Conservation (phyloP, 2,797 vertebrate species). For the Pseudochirops corinnae region DNA sequence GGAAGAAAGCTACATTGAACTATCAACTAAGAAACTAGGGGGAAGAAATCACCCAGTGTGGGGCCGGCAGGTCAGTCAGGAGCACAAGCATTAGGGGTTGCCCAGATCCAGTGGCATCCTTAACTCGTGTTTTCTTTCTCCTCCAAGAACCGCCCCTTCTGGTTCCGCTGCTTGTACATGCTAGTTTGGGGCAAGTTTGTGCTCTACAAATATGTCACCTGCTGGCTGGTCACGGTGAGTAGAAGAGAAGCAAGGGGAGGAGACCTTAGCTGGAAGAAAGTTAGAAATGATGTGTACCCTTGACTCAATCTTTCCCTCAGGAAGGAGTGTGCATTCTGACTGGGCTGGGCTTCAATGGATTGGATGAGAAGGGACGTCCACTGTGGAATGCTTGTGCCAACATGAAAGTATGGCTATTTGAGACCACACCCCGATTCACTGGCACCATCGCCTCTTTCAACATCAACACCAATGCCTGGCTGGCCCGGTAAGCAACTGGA, state of each 20-base stretch:
- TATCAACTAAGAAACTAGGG: not conserved
- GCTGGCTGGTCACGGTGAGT: slow-evolving; percentile 98
- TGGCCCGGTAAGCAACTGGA: slow-evolving; percentile 90
- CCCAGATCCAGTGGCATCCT: rapidly evolving
- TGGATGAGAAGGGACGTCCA: slow-evolving; percentile 84
- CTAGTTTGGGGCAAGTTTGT: slow-evolving; percentile 95
- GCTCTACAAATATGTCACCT: slow-evolving; percentile 98
- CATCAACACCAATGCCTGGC: slow-evolving; percentile 98
- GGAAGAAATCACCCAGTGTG: not conserved
- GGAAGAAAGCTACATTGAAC: not conserved
- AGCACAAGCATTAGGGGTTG: not conserved
- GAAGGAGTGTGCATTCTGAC: slow-evolving; percentile 96
- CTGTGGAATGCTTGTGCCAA: slow-evolving; percentile 97
- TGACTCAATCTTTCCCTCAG: slow-evolving; percentile 82
- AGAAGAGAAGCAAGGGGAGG: not conserved
- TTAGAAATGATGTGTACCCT: rapidly evolving
- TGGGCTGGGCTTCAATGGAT: slow-evolving; percentile 94
- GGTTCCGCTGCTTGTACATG: slow-evolving; percentile 96
- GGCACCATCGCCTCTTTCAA: slow-evolving; percentile 98
- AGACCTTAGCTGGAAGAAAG: not conserved
- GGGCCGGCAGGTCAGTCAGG: not conserved
- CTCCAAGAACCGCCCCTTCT: slow-evolving; percentile 91
- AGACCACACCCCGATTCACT: slow-evolving; percentile 95
- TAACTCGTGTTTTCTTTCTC: not conserved
- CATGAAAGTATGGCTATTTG: slow-evolving; percentile 96